Evolutionary conservation across 2,888 invertebrate genomes (phyloP).

Genomic region (Dryomyza anilis): DNA sequence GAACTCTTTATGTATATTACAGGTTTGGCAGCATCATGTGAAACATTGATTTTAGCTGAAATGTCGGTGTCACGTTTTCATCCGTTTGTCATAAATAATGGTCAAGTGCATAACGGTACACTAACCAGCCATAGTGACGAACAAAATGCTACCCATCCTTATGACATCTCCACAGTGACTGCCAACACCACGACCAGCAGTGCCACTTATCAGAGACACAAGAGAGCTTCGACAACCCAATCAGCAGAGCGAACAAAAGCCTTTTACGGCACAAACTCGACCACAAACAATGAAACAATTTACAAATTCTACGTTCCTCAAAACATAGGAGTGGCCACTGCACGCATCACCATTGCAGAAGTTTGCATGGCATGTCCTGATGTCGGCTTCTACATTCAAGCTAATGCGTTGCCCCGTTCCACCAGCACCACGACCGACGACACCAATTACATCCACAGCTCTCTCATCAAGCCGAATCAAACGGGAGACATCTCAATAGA

Average conservation of each 20-base stretch:
- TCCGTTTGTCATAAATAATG: slow-evolving; percentile 56
- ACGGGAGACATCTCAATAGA: slow-evolving; percentile 60
- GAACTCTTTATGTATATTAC: slow-evolving; percentile 50
- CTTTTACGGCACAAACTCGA: slow-evolving; percentile 38
- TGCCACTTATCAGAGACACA: slow-evolving; percentile 24
- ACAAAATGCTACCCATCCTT: slow-evolving; percentile 34
- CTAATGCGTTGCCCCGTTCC: slow-evolving; percentile 62
- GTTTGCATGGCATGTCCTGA: slow-evolving; percentile 62
- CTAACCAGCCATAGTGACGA: slow-evolving; percentile 52
- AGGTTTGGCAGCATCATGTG: slow-evolving; percentile 73
- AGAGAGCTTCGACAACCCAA: slow-evolving; percentile 23
- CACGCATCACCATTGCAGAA: slow-evolving; percentile 54
- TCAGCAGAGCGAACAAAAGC: slow-evolving; percentile 24
- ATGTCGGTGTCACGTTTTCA: slow-evolving; percentile 65
- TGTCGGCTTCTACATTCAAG: slow-evolving; percentile 63
- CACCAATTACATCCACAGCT: slow-evolving; percentile 62
- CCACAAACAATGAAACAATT: slow-evolving; percentile 51
- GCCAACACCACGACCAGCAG: not conserved
- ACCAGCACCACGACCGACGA: slow-evolving; percentile 49
- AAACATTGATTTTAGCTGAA: slow-evolving; percentile 70
- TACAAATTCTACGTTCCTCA: slow-evolving; percentile 65
- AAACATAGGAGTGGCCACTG: slow-evolving; percentile 52
- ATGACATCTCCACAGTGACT: no score
- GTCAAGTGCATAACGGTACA: slow-evolving; percentile 51
- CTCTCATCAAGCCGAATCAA: slow-evolving; percentile 63